Evolutionary conservation across 2,113 vertebrate species (phyloP), one percentile per base, ranked within the genome.

Genomic region (Grantiella picta): DNA sequence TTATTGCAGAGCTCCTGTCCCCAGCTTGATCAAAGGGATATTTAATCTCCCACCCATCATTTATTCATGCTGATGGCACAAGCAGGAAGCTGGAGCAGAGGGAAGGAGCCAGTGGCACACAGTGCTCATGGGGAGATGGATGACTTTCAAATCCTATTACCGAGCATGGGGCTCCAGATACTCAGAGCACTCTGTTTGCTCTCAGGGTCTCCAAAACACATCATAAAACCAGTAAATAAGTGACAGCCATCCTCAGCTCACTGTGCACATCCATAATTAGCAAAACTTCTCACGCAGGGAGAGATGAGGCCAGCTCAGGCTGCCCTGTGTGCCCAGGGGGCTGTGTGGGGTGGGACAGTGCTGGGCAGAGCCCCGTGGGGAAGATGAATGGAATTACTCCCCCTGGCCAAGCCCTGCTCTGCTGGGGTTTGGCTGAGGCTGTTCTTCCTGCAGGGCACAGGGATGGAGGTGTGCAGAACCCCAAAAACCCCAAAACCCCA

Each of bases 331-430:
- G 10, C 8, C 71, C 10, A 2, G 1, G 17, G 23, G 11, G 19
- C 57, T 0, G 2, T 0, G 14, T 1, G 22, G 68, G 44, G 9
- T 1, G 23, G 18, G n/a, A 59, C 44, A 22, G 27, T 1, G 24
- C 25, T 5, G 29, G 42, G 60, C 28, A 79, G 36, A 27, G 66
- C 14, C 40, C 27, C 1, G 1, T 6, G 36, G 56, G 52, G 40
- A 5, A 4, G 49, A 2, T 4, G 69, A 9, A 36, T 13, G 38
- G 38, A 38, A 38, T 38, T 38, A 25, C n/a, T 15, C 4, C 19
- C 38, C 2, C 19, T 2, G 40, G 25, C 47, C 7, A 4, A 25
- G 19, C 15, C 10, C 49, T 0, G 14, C 24, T 1, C 31, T 1
- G 12, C 66, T 9, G 27, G 42, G 21, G 31, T 4, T 5, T 33